Percentiles rank a stretch among this genome's conserved stretches.
phyloP scores from a whole-genome alignment of 2,888 invertebrate species.

The Cremastinae sp. region DNA sequence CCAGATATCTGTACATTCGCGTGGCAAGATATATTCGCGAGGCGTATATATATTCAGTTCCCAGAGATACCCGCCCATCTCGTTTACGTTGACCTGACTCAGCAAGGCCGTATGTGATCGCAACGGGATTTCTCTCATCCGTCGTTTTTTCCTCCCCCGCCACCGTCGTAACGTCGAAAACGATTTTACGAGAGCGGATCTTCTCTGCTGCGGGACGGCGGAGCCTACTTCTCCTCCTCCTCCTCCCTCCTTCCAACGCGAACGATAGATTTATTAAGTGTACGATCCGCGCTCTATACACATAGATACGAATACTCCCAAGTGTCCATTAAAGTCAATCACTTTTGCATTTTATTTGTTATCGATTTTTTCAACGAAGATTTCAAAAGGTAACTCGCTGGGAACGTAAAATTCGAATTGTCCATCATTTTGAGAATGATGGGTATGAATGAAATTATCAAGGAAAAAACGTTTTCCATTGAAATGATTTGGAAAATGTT shows the following conservation, averaged over 20 bases:
- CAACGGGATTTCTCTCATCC: constrained; percentile 45
- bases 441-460: no score
- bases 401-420: no score
- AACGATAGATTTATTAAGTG: constrained; percentile 62
- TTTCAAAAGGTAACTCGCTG: no score
- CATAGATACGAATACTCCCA: neutral
- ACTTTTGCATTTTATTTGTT: neutral
- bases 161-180: constrained; percentile 66
- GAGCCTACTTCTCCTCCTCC: constrained; percentile 32
- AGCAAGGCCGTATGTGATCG: constrained; percentile 64
- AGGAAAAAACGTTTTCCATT: no score
- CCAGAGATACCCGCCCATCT: constrained; percentile 75
- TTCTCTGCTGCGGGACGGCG: constrained; percentile 68
- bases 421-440: no score
- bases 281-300: constrained; percentile 37
- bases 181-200: constrained; percentile 72
- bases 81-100: constrained; percentile 76
- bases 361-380: neutral
- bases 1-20: neutral
- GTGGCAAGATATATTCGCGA: constrained; percentile 2
- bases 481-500: no score
- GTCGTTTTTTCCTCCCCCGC: constrained; percentile 14
- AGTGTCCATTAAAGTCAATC: constrained; percentile 4
- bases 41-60: constrained; percentile 70
- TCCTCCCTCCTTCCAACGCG: constrained; percentile 35